phyloP scores from a whole-genome alignment of 2,113 vertebrate genomes.

The Stercorarius parasiticus region DNA sequence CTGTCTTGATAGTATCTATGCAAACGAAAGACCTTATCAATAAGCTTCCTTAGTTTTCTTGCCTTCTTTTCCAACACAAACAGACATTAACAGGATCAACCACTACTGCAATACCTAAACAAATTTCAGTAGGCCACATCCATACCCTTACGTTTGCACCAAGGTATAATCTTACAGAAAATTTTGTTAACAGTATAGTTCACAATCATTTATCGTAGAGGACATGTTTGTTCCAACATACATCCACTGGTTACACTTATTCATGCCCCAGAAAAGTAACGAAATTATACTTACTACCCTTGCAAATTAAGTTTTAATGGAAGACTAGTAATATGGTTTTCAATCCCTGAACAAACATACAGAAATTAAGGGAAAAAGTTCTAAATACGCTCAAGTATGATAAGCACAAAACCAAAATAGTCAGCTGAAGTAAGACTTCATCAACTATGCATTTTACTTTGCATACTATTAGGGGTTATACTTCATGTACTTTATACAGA shows the following conservation, averaged over 20 bases:
- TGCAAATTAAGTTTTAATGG: neutral
- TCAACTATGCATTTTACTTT: neutral
- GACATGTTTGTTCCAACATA: neutral
- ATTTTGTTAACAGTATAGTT: neutral
- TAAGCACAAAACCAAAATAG: neutral
- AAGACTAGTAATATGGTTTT: neutral
- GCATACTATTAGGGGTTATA: neutral
- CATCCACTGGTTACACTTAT: neutral
- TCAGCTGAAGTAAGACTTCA: neutral
- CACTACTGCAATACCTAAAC: neutral
- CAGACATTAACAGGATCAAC: neutral
- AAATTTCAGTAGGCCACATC: neutral
- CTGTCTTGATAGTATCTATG: neutral
- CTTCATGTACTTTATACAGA: neutral
- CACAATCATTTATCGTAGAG: neutral
- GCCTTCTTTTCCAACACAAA: neutral
- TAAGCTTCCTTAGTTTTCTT: neutral
- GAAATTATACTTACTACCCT: neutral
- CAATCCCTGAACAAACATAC: neutral
- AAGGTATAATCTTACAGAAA: neutral
- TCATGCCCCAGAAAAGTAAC: neutral
- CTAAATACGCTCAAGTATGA: neutral
- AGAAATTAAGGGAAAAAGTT: neutral
- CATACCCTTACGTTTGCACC: neutral
- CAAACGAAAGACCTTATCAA: neutral